These are phyloP conservation scores for Alosa sapidissima DNA, from an alignment of 2,797 vertebrate genomes.

Conservation along the genomic window DNA sequence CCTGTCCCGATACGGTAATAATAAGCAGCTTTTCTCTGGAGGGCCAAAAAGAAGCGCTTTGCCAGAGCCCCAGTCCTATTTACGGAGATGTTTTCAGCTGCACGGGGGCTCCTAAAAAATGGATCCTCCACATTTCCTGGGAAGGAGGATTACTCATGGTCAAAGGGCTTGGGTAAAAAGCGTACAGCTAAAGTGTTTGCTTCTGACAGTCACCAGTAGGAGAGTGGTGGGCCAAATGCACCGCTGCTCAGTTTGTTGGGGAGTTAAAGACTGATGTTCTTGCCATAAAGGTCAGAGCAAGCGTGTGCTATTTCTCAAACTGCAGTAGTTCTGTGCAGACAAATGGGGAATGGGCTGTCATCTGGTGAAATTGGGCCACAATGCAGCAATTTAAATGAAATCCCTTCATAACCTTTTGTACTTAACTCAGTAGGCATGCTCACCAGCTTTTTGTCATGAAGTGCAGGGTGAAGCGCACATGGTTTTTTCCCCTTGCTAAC, in stretches of 20 bases:
- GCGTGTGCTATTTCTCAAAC: background rate
- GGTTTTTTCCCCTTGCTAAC: background rate
- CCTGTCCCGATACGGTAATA: slow-evolving; percentile 19
- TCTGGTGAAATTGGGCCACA: background rate
- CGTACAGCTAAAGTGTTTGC: background rate
- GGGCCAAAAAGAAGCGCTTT: slow-evolving; percentile 5
- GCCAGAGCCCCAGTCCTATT: slow-evolving; percentile 19
- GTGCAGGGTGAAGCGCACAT: slow-evolving; percentile 25
- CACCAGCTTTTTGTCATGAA: slow-evolving; percentile 30
- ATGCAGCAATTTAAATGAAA: slow-evolving; percentile 1
- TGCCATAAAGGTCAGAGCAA: background rate
- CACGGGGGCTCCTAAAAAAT: slow-evolving; percentile 28
- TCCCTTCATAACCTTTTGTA: slow-evolving; percentile 7
- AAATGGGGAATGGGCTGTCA: background rate
- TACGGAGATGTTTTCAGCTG: slow-evolving; percentile 18
- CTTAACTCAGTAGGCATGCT: background rate
- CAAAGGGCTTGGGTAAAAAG: background rate
- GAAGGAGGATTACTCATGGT: slow-evolving; percentile 23
- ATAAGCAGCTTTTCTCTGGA: slow-evolving; percentile 27
- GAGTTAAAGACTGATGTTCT: background rate
- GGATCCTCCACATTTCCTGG: slow-evolving; percentile 30
- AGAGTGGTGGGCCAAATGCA: background rate
- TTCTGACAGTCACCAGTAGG: background rate
- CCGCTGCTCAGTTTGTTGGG: background rate
- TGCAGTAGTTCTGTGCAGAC: background rate